Evolutionary conservation across 2,113 vertebrate genomes (phyloP), one percentile per base, ranked within the genome.

Genomic region (Alethe diademata): DNA sequence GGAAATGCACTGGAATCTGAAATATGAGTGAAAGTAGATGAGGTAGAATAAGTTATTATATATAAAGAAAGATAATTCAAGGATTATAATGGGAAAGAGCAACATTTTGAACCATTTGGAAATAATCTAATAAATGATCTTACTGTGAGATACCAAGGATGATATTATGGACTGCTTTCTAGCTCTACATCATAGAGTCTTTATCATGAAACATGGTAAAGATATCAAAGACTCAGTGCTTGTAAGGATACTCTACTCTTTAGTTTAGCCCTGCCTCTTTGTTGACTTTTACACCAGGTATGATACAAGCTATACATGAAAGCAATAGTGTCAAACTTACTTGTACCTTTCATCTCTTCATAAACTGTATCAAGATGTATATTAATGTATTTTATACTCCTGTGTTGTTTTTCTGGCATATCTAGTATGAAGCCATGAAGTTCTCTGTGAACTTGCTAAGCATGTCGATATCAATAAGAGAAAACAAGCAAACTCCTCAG

Each of bases 391-490:
- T 73, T 73, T 81, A 5, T 82, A 31, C 60, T 31, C 19, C 5
- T 14, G 25, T 90, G 11, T 71, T 90, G 43, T 90, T 70, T 95
- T 83, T 86, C 83, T 85, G 86, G 26, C 65, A 73, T 97, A 35
- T 76, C 72, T 98, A 99, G 99, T 99, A 99, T 98, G 99, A 99
- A 97, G 98, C 99, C 94, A 98, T 99, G 98, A 99, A 99, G 95
- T 95, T 99, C 25, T 98, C 98, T 82, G 98, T 99, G 97, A 98
- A 99, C 75, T 98, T 99, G 96, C 85, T 98, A 88, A 99, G 97
- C 73, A 98, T 99, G 98, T 98, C 98, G 29, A 31, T 99, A 89
- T 97, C 98, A 48, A 96, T 99, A 92, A 98, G 98, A 97, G 98
- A 99, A 97, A 96, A 97, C 56, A 97, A 96, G 60, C 97, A 98